Percentiles rank a stretch among this genome's conserved stretches.
Conservation (phyloP, 2,113 vertebrate genomes). For the Callionymus lyra region DNA sequence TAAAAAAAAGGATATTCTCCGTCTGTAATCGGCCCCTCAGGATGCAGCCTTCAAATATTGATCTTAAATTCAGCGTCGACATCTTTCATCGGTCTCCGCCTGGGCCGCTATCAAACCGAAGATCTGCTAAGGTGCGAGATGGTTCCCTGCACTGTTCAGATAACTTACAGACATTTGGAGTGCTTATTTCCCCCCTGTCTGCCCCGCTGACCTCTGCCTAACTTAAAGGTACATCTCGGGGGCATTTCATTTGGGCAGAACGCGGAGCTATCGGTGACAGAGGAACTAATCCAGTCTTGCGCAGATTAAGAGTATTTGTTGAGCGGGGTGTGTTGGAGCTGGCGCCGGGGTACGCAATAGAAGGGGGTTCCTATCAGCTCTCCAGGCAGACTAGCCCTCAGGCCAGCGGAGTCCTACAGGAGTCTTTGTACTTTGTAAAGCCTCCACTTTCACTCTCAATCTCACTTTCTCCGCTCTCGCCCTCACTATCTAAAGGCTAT, state of each 20-base stretch:
- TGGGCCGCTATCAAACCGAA: conserved; percentile 47
- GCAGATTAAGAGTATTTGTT: conserved; percentile 73
- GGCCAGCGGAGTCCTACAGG: conserved; percentile 65
- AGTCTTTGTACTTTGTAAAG: conserved; percentile 69
- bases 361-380: conserved; percentile 68
- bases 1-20: conserved; percentile 17
- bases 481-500: conserved; percentile 27
- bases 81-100: conserved; percentile 49
- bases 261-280: conserved; percentile 70
- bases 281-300: conserved; percentile 77
- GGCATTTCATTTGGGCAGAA: conserved; percentile 66
- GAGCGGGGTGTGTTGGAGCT: conserved; percentile 61
- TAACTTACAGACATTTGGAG: conserved; percentile 62
- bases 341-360: conserved; percentile 60
- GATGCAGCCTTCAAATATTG: conserved; percentile 62
- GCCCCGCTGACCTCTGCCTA: conserved; percentile 67
- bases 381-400: conserved; percentile 69
- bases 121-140: conserved; percentile 63
- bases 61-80: conserved; percentile 57
- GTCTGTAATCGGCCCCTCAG: conserved; percentile 52
- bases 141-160: conserved; percentile 62
- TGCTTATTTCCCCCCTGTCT: conserved; percentile 53
- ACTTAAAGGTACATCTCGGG: conserved; percentile 74
- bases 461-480: conserved; percentile 40
- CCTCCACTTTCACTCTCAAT: conserved; percentile 46